Conservation (phyloP, 2,113 vertebrate genomes). For the Hippocampus abdominalis region DNA sequence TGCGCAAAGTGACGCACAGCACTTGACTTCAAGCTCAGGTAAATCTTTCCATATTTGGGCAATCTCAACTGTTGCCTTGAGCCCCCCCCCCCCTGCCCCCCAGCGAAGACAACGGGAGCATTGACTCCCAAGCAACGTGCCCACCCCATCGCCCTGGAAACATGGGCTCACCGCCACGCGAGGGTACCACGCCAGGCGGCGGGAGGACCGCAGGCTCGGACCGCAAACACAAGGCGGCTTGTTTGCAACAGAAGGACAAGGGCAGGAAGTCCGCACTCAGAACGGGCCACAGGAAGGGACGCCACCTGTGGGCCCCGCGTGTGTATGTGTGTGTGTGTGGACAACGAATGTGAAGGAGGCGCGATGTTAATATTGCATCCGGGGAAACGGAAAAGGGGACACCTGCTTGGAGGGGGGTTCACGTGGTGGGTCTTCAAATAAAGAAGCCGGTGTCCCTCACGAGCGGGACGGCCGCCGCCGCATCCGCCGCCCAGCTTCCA, state of each 20-base stretch:
- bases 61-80: constrained; percentile 60
- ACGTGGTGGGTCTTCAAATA: constrained; percentile 59
- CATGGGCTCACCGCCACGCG: not conserved
- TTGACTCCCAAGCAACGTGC: not conserved
- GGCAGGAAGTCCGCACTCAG: constrained; percentile 76
- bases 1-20: not conserved
- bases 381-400: constrained; percentile 37
- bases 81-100: not conserved
- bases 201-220: constrained; percentile 30
- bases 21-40: constrained; percentile 48
- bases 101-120: not conserved
- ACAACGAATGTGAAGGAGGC: constrained; percentile 49
- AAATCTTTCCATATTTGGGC: constrained; percentile 59
- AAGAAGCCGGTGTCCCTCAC: constrained; percentile 74
- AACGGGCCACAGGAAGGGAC: constrained; percentile 89
- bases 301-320: constrained; percentile 77
- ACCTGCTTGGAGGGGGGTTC: constrained; percentile 57
- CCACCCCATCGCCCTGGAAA: not conserved
- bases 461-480: constrained; percentile 61
- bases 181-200: not conserved
- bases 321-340: constrained; percentile 48
- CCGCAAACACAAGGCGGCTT: constrained; percentile 81
- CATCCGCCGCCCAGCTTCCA: constrained; percentile 70
- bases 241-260: constrained; percentile 72
- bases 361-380: constrained; percentile 38